A percentile compares a stretch with the other conserved stretches of the same genome.
phyloP scores from a whole-genome alignment of 1,140 invertebrate genomes.

The Caenorhabditis briggsae region DNA sequence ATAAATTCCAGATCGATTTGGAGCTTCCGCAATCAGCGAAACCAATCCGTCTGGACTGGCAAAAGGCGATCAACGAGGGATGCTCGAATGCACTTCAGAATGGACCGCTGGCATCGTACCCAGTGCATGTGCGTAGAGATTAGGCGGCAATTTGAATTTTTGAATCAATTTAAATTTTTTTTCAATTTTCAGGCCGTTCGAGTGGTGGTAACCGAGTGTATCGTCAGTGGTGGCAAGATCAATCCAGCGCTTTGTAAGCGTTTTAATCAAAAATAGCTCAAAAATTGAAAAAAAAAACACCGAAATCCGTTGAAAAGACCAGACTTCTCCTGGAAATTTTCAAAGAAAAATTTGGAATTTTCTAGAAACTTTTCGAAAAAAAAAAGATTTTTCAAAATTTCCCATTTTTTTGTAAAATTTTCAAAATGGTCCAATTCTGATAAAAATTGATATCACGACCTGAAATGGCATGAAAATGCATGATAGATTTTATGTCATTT shows the following conservation, averaged over 20 bases:
- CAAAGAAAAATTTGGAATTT: no score
- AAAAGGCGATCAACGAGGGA: slow-evolving; percentile 80
- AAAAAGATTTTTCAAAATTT: no score
- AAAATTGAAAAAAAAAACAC: background rate
- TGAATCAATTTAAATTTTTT: background rate
- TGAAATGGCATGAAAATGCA: no score
- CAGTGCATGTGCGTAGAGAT: slow-evolving; percentile 80
- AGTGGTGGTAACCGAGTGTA: slow-evolving; percentile 20
- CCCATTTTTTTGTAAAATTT: no score
- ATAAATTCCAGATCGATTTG: slow-evolving; percentile 70
- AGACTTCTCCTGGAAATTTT: no score
- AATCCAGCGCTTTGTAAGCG: slow-evolving; percentile 59
- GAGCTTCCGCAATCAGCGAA: slow-evolving; percentile 67
- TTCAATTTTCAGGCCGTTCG: slow-evolving; percentile 31
- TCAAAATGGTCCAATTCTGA: no score
- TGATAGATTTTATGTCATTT: no score
- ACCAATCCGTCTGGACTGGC: slow-evolving; percentile 74
- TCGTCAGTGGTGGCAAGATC: slow-evolving; percentile 54
- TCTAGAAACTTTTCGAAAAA: no score
- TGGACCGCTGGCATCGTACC: slow-evolving; percentile 80
- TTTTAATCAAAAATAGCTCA: background rate
- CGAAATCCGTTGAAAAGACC: no score
- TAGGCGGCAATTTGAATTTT: background rate
- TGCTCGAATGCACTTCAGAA: slow-evolving; percentile 79
- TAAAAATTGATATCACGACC: no score